Evolutionary conservation across 2,888 invertebrate species (phyloP).

Genomic region (Lacanobia wlatinum): DNA sequence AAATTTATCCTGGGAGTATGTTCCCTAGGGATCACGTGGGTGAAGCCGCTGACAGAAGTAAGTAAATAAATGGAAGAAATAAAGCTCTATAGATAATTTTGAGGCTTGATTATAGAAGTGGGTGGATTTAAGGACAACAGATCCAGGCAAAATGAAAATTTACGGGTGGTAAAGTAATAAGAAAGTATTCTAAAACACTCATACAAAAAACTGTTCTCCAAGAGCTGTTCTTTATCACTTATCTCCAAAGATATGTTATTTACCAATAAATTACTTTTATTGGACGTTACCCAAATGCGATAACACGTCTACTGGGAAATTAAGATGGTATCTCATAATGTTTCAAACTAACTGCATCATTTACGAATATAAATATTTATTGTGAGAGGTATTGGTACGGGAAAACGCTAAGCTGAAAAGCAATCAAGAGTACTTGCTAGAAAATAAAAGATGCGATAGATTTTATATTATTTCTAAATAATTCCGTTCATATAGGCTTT

Average conservation of each 20-base stretch:
- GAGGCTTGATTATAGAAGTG: too few species aligned
- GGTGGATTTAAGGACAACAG: too few species aligned
- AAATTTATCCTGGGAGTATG: too few species aligned
- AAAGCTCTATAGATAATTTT: too few species aligned
- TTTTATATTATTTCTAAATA: too few species aligned
- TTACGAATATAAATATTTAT: not conserved
- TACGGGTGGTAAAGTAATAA: too few species aligned
- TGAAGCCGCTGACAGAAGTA: too few species aligned
- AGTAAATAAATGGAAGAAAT: too few species aligned
- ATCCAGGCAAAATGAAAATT: not conserved
- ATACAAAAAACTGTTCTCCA: not conserved
- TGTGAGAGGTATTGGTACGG: not conserved
- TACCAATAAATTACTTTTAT: constrained; percentile 52
- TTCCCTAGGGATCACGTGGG: too few species aligned
- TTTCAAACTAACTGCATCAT: constrained; percentile 31
- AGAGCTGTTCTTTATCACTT: not conserved
- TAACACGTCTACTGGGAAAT: constrained; percentile 62
- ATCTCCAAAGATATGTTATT: constrained; percentile 11
- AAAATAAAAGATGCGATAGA: too few species aligned
- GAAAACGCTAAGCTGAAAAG: not conserved
- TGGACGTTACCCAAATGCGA: constrained; percentile 58
- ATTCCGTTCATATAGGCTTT: too few species aligned
- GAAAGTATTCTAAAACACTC: not conserved
- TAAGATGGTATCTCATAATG: constrained; percentile 60
- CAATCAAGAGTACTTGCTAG: not conserved